Evolutionary conservation across 2,113 vertebrate species (phyloP).

Genomic region (Alouatta palliata): DNA sequence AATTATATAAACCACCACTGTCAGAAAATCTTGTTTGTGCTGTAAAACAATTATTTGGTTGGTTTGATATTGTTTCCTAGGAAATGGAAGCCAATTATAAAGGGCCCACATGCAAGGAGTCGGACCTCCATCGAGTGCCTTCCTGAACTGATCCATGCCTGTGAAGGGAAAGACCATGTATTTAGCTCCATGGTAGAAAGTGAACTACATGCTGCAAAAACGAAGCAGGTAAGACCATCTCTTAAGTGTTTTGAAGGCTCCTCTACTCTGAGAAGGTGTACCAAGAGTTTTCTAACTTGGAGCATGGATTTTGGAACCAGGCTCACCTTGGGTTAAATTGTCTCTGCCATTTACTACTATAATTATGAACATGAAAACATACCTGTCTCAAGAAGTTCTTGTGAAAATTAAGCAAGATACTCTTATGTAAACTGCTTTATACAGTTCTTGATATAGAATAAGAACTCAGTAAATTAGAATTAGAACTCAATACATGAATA

Average conservation of each 20-base stretch:
- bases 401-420: slow-evolving; percentile 5
- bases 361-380: neutral
- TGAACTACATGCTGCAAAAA: slow-evolving; percentile 85
- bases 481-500: neutral
- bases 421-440: slow-evolving; percentile 7
- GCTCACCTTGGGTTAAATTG: neutral
- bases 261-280: neutral
- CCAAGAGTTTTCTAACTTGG: neutral
- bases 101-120: slow-evolving; percentile 72
- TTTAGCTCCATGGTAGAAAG: slow-evolving; percentile 88
- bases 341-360: neutral
- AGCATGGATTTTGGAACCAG: neutral
- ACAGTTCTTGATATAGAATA: neutral
- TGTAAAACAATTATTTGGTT: neutral
- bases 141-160: slow-evolving; percentile 94
- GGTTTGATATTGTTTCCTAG: slow-evolving; percentile 78
- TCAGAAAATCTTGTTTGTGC: neutral
- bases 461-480: neutral
- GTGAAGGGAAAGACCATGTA: slow-evolving; percentile 88
- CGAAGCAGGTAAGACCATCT: slow-evolving; percentile 88
- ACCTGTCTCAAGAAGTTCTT: neutral
- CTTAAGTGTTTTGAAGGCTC: neutral
- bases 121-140: slow-evolving; percentile 91
- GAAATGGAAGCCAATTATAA: slow-evolving; percentile 87
- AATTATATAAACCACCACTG: neutral